Evolutionary conservation across 2,797 vertebrate genomes (phyloP).

Genomic region (Loris lydekkerianus): DNA sequence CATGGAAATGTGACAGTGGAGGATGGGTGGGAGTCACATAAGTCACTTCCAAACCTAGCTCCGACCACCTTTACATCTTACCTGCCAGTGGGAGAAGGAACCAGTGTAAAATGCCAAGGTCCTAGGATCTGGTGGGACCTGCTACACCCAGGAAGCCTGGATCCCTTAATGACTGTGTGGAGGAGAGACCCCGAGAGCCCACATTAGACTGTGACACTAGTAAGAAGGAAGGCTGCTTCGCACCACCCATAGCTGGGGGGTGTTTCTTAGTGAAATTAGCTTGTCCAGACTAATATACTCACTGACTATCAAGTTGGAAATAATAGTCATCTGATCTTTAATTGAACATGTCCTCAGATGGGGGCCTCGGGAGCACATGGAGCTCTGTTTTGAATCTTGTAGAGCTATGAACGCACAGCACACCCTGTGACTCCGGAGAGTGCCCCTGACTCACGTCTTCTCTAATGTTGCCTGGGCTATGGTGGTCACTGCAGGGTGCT

Average conservation of each 20-base stretch:
- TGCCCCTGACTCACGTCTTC: neutral
- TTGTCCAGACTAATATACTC: neutral
- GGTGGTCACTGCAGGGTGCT: neutral
- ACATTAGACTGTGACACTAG: neutral
- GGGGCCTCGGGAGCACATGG: fast-evolving
- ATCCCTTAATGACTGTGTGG: neutral
- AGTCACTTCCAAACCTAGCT: neutral
- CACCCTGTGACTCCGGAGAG: neutral
- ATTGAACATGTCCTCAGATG: neutral
- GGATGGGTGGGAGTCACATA: neutral
- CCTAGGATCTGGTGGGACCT: neutral
- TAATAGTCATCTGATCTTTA: neutral
- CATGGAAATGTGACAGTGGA: neutral
- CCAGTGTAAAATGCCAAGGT: neutral
- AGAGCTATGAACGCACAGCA: neutral
- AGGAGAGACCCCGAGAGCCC: neutral
- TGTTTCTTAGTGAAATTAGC: neutral
- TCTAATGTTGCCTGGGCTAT: neutral
- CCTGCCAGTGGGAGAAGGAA: neutral
- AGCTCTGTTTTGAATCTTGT: neutral
- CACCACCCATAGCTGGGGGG: neutral
- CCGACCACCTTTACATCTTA: neutral
- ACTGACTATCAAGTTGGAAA: neutral
- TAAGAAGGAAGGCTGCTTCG: neutral
- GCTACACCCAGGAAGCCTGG: neutral